These are phyloP conservation scores for Uropsilus gracilis DNA, from an alignment of 2,113 vertebrate species.

Conservation along the genomic window DNA sequence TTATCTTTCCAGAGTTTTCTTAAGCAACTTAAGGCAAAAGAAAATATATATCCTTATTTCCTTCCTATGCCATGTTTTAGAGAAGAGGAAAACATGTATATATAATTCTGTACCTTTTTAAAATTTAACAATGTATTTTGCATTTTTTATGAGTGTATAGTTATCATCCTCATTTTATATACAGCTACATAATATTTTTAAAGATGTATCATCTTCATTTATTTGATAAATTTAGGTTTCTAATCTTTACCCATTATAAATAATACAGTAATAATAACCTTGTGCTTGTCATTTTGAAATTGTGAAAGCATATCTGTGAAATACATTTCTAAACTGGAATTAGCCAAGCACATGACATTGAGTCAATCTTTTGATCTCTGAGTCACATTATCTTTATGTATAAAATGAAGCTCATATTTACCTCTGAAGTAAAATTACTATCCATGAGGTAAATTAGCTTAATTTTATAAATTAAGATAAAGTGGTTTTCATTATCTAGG, in stretches of 20 bases:
- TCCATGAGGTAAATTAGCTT: too few relatives aligned
- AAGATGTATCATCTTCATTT: not conserved
- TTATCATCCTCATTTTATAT: not conserved
- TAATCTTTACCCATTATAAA: not conserved
- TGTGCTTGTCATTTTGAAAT: not conserved
- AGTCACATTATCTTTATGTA: not conserved
- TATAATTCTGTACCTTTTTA: not conserved
- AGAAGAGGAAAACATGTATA: not conserved
- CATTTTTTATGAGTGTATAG: not conserved
- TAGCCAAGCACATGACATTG: not conserved
- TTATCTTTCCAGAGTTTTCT: not conserved
- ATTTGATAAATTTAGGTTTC: not conserved
- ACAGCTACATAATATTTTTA: not conserved
- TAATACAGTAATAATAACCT: not conserved
- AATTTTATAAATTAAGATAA: too few relatives aligned
- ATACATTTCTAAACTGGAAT: not conserved
- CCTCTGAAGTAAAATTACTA: too few relatives aligned
- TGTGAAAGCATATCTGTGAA: not conserved
- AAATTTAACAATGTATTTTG: not conserved
- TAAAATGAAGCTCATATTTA: not conserved
- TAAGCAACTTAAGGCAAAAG: not conserved
- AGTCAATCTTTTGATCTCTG: not conserved
- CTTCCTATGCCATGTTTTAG: not conserved
- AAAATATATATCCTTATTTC: not conserved
- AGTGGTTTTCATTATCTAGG: not conserved